Conservation (phyloP, 2,113 vertebrate genomes). For the Mastomys natalensis region DNA sequence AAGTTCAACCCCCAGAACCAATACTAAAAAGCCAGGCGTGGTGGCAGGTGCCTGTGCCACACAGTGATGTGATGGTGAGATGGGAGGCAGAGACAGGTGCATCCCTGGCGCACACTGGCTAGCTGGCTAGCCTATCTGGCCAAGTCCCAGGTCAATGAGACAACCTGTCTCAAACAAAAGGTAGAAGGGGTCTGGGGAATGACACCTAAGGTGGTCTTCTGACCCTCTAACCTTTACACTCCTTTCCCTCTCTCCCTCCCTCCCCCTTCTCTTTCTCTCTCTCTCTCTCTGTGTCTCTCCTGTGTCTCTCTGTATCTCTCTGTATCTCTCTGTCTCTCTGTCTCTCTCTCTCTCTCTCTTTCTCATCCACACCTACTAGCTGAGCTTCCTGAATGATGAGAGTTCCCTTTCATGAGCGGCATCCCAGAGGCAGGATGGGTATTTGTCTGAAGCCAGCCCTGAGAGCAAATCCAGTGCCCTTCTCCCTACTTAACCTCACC, state of each 20-base stretch:
- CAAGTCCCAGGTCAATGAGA: background rate
- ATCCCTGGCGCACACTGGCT: background rate
- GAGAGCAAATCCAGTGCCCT: background rate
- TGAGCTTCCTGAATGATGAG: background rate
- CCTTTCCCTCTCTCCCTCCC: too few species aligned
- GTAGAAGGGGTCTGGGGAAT: too few species aligned
- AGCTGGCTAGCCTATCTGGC: background rate
- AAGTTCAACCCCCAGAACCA: background rate
- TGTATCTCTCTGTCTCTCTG: too few species aligned
- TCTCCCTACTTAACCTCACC: background rate
- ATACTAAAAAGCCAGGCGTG: background rate
- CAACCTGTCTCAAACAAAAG: background rate
- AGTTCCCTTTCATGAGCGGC: background rate
- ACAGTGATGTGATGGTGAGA: background rate
- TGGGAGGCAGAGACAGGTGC: background rate
- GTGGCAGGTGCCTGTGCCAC: background rate
- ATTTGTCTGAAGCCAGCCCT: background rate
- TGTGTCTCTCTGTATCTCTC: too few species aligned
- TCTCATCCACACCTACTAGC: background rate
- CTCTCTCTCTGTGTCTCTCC: too few species aligned
- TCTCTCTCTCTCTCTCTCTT: too few species aligned
- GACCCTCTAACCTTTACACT: background rate
- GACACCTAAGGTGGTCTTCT: background rate
- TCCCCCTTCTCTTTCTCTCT: too few species aligned
- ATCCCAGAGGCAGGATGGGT: background rate